Conservation (phyloP, 2,888 invertebrate genomes). For the Drosophila kambysellisi region DNA sequence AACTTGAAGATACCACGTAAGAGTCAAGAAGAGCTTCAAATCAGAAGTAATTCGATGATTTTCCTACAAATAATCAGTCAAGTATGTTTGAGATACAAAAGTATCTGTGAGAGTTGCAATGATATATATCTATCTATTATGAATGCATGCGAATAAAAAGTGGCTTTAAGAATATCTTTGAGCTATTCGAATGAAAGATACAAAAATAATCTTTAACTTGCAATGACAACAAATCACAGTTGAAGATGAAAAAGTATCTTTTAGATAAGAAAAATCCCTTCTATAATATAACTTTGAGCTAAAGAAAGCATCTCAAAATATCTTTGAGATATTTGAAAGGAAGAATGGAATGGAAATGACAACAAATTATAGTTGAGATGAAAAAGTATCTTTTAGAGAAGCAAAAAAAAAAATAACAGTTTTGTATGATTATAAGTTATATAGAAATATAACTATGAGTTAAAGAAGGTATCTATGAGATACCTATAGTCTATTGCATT, state of each 20-base stretch:
- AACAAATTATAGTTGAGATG: neutral
- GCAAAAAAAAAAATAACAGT: no score
- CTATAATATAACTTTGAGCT: neutral
- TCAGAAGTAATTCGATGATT: neutral
- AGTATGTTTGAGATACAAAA: neutral
- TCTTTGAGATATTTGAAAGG: neutral
- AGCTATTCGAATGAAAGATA: neutral
- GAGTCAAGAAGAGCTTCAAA: neutral
- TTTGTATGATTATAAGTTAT: no score
- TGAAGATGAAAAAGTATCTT: neutral
- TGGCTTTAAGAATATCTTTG: no score
- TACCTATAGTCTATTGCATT: no score
- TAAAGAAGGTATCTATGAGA: neutral
- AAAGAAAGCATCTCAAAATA: neutral
- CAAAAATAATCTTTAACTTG: neutral
- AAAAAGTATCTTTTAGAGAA: neutral
- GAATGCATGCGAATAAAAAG: no score
- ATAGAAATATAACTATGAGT: accelerated
- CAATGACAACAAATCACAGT: neutral
- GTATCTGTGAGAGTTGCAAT: neutral
- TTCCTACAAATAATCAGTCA: neutral
- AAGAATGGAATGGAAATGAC: no score
- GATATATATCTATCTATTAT: neutral
- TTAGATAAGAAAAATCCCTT: neutral
- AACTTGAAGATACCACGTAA: constrained; percentile 16